A percentile compares a stretch with the other conserved stretches of the same genome.
Conservation (phyloP, 2,888 invertebrate species). For the Chrysotoxum bicinctum region DNA sequence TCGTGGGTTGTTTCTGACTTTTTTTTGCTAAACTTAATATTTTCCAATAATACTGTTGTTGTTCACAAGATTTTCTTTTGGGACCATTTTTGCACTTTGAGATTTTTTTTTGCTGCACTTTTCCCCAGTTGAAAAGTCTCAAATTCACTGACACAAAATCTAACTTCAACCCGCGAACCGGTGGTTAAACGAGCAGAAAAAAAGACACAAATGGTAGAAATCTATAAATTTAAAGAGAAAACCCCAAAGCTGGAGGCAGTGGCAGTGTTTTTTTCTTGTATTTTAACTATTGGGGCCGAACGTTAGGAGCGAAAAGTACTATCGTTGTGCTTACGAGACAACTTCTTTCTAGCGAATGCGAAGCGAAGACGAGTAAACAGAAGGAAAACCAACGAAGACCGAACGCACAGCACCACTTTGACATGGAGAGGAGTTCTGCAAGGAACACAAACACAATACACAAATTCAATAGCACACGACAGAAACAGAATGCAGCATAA, state of each 20-base stretch:
- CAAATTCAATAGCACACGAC: too few species aligned
- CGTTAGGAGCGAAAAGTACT: slow-evolving; percentile 3
- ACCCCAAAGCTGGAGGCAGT: slow-evolving; percentile 19
- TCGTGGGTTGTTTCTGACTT: slow-evolving; percentile 34
- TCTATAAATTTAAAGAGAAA: slow-evolving; percentile 40
- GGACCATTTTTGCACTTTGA: not conserved
- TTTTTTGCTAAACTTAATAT: slow-evolving; percentile 17
- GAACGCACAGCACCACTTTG: not conserved
- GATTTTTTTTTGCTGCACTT: slow-evolving; percentile 37
- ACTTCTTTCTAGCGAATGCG: slow-evolving; percentile 66
- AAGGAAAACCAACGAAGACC: slow-evolving; percentile 8
- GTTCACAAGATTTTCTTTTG: not conserved
- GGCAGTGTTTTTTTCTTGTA: not conserved
- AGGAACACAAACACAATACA: slow-evolving; percentile 14
- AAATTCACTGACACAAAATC: slow-evolving; percentile 1
- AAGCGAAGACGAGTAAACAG: not conserved
- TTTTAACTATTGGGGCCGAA: slow-evolving; percentile 12
- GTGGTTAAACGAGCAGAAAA: slow-evolving; percentile 24
- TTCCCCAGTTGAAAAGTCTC: slow-evolving; percentile 31
- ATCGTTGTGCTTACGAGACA: slow-evolving; percentile 47
- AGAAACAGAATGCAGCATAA: slow-evolving; percentile 18
- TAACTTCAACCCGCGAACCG: slow-evolving; percentile 52
- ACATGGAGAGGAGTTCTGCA: slow-evolving; percentile 30
- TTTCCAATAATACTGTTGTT: slow-evolving; percentile 22
- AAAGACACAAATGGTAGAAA: slow-evolving; percentile 54